Base-by-base conservation (phyloP, 1,140 invertebrate genomes). In the Chironomus tepperi region DNA sequence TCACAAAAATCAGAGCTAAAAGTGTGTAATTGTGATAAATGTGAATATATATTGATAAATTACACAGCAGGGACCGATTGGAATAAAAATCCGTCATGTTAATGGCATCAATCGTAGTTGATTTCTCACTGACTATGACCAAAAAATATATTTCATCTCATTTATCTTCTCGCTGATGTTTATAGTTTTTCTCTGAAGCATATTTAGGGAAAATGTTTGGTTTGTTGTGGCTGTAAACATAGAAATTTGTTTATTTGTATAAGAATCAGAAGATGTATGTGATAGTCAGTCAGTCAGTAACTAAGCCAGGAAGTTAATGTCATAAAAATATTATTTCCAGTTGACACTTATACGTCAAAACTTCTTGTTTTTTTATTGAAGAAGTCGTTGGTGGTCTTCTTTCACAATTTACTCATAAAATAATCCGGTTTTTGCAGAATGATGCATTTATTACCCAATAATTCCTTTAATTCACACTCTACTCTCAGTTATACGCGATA, bases 1-100 rank as follows among this genome's bases (percentile, higher is more conserved):
- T 34, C 24, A 34, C 24, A 34, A 34, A 34, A 34, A 5, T 34
- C 24, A 34, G 1, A 34, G 24, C 24, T 34, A n/a, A 57, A 57
- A 10, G n/a, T 70, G 16, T 70, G 65, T 70, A 70, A 70, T 70
- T 70, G 65, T 70, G 65, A 70, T 70, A 70, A 70, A 70, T 70
- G 65, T 70, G 65, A 70, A 70, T 19, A 57, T 34, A 34, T 57
- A 70, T 70, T 70, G 65, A 70, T 70, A 70, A 70, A 70, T 70
- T 70, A 70, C 65, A 19, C 65, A 70, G 65, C 65, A 21, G 65
- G 65, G 65, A 21, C 16, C 7, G 24, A 19, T 70, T 19, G 2
- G 10, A 70, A 70, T 19, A 19, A 18, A 21, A 70, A 19, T 70
- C 65, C 65, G 65, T 70, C 65, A 70, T 21, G 65, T 70, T 70